Evolutionary conservation across 2,797 vertebrate species (phyloP).

Genomic region (Smutsia gigantea): DNA sequence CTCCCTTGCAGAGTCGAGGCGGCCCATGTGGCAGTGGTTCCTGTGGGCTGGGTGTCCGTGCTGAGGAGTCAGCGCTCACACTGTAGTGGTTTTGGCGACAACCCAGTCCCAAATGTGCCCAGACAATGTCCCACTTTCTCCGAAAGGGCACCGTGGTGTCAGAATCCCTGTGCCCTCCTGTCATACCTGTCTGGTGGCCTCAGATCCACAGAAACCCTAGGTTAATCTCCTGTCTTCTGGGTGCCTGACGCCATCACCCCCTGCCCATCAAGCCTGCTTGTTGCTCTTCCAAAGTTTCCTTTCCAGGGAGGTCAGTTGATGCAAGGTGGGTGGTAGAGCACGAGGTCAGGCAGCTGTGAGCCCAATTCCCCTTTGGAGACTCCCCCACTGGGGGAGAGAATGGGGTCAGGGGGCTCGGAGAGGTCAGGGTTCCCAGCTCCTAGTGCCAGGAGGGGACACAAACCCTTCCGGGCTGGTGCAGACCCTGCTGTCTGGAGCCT

Average conservation of each 20-base stretch:
- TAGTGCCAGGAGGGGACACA: neutral
- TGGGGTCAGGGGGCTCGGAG: accelerated
- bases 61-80: neutral
- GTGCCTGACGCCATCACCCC: constrained; percentile 53
- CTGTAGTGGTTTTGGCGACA: neutral
- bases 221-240: constrained; percentile 77
- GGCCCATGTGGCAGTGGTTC: accelerated
- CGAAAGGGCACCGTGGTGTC: neutral
- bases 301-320: constrained; percentile 18
- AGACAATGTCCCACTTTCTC: constrained; percentile 3
- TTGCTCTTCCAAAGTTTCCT: neutral
- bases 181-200: constrained; percentile 77
- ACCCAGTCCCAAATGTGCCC: neutral
- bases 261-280: neutral
- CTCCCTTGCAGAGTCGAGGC: neutral
- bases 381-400: neutral
- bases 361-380: accelerated
- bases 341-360: neutral
- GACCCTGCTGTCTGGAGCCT: neutral
- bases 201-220: neutral
- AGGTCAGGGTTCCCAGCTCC: neutral
- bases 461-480: neutral
- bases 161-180: constrained; percentile 44
- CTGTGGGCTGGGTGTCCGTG: neutral
- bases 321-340: neutral